Percentiles rank a stretch among this genome's conserved stretches.
phyloP scores from a whole-genome alignment of 2,797 vertebrate species.

The Notamacropus eugenii region DNA sequence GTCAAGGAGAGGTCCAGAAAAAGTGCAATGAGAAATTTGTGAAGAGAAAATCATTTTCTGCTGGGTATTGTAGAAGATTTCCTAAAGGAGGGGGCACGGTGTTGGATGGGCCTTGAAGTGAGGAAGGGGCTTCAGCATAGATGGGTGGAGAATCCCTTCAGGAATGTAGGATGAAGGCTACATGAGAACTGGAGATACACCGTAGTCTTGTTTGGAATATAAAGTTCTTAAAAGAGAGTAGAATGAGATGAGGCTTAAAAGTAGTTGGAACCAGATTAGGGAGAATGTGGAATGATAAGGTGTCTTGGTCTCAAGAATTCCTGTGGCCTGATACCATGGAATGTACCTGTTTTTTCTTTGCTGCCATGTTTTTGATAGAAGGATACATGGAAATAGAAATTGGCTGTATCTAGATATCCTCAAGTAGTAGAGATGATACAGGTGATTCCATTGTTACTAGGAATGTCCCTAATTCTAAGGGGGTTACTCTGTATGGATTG shows the following conservation, averaged over 20 bases:
- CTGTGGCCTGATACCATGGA: not conserved
- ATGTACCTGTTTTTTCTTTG: not conserved
- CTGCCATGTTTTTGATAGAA: not conserved
- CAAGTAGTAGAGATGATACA: not conserved
- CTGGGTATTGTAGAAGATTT: too few species aligned
- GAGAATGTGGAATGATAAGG: not conserved
- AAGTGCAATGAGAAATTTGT: not conserved
- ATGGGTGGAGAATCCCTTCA: not conserved
- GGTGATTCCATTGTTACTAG: not conserved
- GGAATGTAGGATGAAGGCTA: not conserved
- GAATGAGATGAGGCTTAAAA: not conserved
- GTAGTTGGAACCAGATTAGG: not conserved
- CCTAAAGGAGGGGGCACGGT: too few species aligned
- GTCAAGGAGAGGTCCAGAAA: not conserved
- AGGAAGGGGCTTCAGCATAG: not conserved
- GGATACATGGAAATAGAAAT: not conserved
- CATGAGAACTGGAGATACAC: not conserved
- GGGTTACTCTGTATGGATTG: not conserved
- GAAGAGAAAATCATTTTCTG: too few species aligned
- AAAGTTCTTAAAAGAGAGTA: not conserved
- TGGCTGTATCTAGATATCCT: not conserved
- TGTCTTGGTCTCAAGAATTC: not conserved
- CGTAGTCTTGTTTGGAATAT: not conserved
- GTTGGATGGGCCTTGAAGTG: not conserved
- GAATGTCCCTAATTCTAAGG: not conserved